phyloP scores from a whole-genome alignment of 2,888 invertebrate species.

The Anthrax anthrax region DNA sequence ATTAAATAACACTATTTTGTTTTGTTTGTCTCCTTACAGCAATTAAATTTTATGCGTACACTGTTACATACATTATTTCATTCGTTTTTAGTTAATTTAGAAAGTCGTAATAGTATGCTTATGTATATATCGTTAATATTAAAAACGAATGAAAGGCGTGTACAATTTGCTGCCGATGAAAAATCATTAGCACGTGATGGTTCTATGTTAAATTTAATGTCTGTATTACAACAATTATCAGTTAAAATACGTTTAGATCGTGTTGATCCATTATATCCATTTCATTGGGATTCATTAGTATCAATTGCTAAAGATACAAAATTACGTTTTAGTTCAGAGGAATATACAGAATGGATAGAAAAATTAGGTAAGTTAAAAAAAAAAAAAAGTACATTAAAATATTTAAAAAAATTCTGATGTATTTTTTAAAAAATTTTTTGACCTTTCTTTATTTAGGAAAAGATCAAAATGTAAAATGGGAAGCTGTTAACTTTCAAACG shows the following conservation, averaged over 20 bases:
- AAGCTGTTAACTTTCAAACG: slow-evolving; percentile 81
- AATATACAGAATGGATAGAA: slow-evolving; percentile 62
- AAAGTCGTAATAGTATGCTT: slow-evolving; percentile 65
- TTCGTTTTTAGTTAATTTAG: slow-evolving; percentile 64
- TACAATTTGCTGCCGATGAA: slow-evolving; percentile 84
- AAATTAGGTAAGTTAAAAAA: slow-evolving; percentile 50
- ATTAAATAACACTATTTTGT: not conserved
- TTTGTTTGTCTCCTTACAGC: slow-evolving; percentile 30
- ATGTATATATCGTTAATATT: slow-evolving; percentile 66
- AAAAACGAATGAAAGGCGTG: slow-evolving; percentile 68
- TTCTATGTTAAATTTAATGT: slow-evolving; percentile 86
- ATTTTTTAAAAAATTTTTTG: not conserved
- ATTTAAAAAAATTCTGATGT: not conserved
- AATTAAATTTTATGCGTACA: slow-evolving; percentile 62
- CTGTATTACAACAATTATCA: slow-evolving; percentile 79
- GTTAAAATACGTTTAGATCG: slow-evolving; percentile 81
- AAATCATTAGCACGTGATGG: slow-evolving; percentile 81
- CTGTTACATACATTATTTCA: slow-evolving; percentile 72
- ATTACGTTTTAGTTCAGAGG: slow-evolving; percentile 66
- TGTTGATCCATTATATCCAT: slow-evolving; percentile 79
- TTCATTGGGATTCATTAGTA: slow-evolving; percentile 61
- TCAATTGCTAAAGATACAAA: slow-evolving; percentile 68
- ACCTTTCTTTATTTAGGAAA: slow-evolving; percentile 32
- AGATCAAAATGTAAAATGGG: slow-evolving; percentile 45
- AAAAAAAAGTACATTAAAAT: slow-evolving; percentile 12